Evolutionary conservation across 2,797 vertebrate genomes (phyloP).

Genomic region (Vespertilio murinus): DNA sequence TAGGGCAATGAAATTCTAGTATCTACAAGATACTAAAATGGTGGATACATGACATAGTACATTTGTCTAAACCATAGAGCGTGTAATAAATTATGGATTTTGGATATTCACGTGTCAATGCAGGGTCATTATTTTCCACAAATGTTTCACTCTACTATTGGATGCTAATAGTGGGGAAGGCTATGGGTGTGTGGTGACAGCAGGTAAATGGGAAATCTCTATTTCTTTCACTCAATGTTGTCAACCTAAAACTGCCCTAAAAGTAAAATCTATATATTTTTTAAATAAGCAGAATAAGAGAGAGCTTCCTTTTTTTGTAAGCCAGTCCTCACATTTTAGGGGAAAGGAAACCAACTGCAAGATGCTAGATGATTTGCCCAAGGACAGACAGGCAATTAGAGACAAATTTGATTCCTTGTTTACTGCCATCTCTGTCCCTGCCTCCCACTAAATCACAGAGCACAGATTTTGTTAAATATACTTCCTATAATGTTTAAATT

Average conservation of each 20-base stretch:
- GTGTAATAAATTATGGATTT: background rate
- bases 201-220: background rate
- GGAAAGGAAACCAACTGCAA: background rate
- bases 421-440: background rate
- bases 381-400: background rate
- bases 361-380: background rate
- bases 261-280: background rate
- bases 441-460: background rate
- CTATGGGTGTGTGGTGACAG: background rate
- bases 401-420: background rate
- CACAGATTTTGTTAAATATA: background rate
- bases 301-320: background rate
- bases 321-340: background rate
- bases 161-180: fast-evolving
- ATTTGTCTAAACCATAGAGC: background rate
- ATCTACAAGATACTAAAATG: background rate
- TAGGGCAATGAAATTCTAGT: background rate
- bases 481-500: background rate
- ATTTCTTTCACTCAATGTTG: background rate
- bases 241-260: background rate
- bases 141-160: background rate
- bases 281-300: background rate
- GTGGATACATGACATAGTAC: background rate
- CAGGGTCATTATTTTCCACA: background rate
- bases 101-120: background rate